phyloP scores from a whole-genome alignment of 2,888 invertebrate genomes.

The Polydrusus pterygomalis region DNA sequence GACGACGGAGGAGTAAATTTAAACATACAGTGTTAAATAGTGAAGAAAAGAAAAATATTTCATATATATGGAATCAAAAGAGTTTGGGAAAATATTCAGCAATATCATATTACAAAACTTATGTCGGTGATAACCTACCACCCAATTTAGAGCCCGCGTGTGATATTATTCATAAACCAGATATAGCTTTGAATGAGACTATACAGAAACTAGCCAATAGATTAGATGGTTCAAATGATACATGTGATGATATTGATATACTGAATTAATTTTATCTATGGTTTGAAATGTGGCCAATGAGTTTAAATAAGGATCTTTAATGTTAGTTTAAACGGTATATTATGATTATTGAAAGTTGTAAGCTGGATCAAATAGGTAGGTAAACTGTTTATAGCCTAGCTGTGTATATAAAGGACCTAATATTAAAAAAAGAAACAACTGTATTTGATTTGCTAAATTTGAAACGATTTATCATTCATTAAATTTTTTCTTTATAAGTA shows the following conservation, averaged over 20 bases:
- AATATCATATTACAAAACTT: slow-evolving; percentile 12
- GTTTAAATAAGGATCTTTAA: too few relatives aligned
- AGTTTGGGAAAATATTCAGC: slow-evolving; percentile 25
- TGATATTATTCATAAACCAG: slow-evolving; percentile 16
- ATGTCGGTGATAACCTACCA: neutral
- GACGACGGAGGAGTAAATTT: neutral
- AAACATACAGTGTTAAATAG: neutral
- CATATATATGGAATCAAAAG: slow-evolving; percentile 20
- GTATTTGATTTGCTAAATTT: too few relatives aligned
- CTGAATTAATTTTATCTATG: too few relatives aligned
- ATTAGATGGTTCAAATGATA: neutral
- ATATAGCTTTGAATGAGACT: slow-evolving; percentile 15
- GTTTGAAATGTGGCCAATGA: neutral
- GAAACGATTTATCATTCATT: too few relatives aligned
- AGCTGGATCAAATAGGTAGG: too few relatives aligned
- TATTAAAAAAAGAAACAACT: too few relatives aligned
- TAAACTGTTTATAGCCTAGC: too few relatives aligned
- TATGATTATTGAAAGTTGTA: too few relatives aligned
- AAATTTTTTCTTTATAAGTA: too few relatives aligned
- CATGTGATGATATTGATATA: too few relatives aligned
- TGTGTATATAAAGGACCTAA: too few relatives aligned
- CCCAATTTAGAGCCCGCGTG: neutral
- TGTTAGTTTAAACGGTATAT: too few relatives aligned
- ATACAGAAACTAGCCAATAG: slow-evolving; percentile 26
- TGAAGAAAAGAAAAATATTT: neutral